Evolutionary conservation across 2,113 vertebrate species (phyloP).

Genomic region (Fulmarus glacialis): DNA sequence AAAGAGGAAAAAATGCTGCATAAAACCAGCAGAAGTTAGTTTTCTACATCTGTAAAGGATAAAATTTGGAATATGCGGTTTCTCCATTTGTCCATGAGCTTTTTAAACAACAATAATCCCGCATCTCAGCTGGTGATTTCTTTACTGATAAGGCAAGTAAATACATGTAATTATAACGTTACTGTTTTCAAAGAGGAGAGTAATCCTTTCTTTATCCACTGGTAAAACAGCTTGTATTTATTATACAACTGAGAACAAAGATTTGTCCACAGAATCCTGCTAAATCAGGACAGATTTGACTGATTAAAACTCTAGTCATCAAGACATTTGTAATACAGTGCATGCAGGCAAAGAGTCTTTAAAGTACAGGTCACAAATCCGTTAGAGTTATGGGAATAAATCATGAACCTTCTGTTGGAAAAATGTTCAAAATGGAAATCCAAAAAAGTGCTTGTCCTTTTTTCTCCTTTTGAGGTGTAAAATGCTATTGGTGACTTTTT

Average conservation of each 20-base stretch:
- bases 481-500: neutral
- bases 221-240: slow-evolving; percentile 79
- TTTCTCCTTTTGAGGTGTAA: neutral
- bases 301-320: slow-evolving; percentile 78
- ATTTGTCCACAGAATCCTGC: slow-evolving; percentile 77
- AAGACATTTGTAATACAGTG: slow-evolving; percentile 39
- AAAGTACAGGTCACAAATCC: slow-evolving; percentile 30
- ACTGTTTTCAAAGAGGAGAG: slow-evolving; percentile 74
- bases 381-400: slow-evolving; percentile 41
- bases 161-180: slow-evolving; percentile 75
- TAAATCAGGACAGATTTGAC: slow-evolving; percentile 82
- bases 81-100: slow-evolving; percentile 16
- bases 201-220: slow-evolving; percentile 86
- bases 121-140: slow-evolving; percentile 55
- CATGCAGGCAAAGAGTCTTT: slow-evolving; percentile 21
- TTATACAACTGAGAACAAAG: slow-evolving; percentile 72
- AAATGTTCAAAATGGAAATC: neutral
- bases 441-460: neutral
- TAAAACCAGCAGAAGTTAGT: neutral
- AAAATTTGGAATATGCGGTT: neutral
- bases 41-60: slow-evolving; percentile 20
- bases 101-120: slow-evolving; percentile 64
- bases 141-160: slow-evolving; percentile 70
- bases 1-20: neutral
- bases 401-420: neutral